Evolutionary conservation across 2,888 invertebrate species (phyloP).

Genomic region (Brachyopa scutellaris): DNA sequence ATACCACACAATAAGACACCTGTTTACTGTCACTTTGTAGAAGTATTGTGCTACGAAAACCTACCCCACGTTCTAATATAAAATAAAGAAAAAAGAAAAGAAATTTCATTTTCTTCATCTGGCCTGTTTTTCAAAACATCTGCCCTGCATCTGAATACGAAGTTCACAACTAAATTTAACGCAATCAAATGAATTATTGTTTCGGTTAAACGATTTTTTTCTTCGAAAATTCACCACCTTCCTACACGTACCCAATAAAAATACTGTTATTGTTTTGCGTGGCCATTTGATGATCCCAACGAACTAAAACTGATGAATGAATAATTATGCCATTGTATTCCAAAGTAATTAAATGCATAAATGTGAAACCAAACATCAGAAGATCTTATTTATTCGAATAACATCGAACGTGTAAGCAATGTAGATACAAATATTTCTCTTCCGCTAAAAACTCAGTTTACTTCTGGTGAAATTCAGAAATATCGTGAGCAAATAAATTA

Average conservation of each 20-base stretch:
- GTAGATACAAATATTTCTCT: too few species aligned
- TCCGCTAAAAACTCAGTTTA: background rate
- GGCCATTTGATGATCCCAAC: constrained; percentile 1
- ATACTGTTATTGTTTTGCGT: background rate
- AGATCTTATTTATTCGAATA: constrained; percentile 17
- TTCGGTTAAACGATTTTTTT: too few species aligned
- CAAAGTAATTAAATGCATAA: constrained; percentile 38
- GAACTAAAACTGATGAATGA: constrained; percentile 21
- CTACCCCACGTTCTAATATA: too few species aligned
- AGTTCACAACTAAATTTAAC: too few species aligned
- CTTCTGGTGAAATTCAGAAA: constrained; percentile 29
- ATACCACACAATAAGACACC: constrained; percentile 3
- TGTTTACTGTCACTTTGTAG: background rate
- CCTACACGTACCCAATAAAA: too few species aligned
- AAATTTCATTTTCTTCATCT: too few species aligned
- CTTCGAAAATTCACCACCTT: too few species aligned
- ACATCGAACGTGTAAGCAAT: constrained; percentile 7
- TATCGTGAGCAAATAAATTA: constrained; percentile 35
- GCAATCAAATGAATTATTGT: too few species aligned
- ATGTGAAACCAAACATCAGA: constrained; percentile 35
- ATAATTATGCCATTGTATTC: constrained; percentile 3
- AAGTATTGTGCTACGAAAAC: too few species aligned
- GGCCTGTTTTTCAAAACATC: too few species aligned
- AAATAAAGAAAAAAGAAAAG: too few species aligned
- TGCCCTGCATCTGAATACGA: too few species aligned